Percentiles rank a stretch among this genome's conserved stretches.
phyloP scores from a whole-genome alignment of 1,140 invertebrate species.

The Cataglyphis hispanica region DNA sequence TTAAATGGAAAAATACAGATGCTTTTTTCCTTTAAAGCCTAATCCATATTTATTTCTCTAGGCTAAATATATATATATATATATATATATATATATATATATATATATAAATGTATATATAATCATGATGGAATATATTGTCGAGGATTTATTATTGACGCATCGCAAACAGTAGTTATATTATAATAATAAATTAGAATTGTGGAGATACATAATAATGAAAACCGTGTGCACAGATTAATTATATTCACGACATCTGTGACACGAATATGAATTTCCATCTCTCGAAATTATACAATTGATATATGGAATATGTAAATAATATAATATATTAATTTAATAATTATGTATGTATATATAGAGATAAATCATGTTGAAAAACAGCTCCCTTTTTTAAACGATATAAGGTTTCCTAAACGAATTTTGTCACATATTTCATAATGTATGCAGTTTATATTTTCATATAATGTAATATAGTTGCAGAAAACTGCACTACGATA shows the following conservation, averaged over 20 bases:
- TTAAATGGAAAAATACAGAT: not conserved
- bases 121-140: not conserved
- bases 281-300: not conserved
- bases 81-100: not conserved
- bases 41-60: not conserved
- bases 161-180: too few relatives aligned
- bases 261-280: conserved; percentile 39
- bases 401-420: not conserved
- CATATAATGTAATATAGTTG: not conserved
- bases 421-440: not conserved
- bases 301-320: not conserved
- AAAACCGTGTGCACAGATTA: not conserved
- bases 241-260: not conserved
- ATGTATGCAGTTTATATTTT: too few relatives aligned
- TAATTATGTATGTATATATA: not conserved
- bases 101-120: not conserved
- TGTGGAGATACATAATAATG: conserved; percentile 31
- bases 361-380: not conserved
- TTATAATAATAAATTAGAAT: conserved; percentile 21
- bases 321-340: not conserved
- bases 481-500: not conserved
- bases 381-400: not conserved
- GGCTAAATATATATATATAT: not conserved
- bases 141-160: not conserved
- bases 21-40: not conserved